These are phyloP conservation scores for Drosophila differens DNA, from an alignment of 2,888 invertebrate genomes.

Conservation along the genomic window DNA sequence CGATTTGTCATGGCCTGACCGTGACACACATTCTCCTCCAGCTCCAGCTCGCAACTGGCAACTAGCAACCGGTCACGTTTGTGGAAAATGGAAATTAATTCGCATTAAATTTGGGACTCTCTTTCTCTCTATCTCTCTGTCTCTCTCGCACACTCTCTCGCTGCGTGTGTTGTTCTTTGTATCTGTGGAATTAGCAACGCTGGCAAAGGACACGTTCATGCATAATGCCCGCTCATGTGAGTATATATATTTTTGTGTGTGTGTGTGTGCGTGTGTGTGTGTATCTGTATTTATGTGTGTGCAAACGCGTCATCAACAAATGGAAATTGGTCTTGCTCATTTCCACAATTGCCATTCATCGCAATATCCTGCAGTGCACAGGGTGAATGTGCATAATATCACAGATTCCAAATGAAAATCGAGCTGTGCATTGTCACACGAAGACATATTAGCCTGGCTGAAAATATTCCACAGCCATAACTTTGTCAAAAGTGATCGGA, in stretches of 20 bases:
- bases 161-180: slow-evolving; percentile 5
- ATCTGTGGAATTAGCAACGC: slow-evolving; percentile 67
- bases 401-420: slow-evolving; percentile 11
- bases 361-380: slow-evolving; percentile 46
- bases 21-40: slow-evolving; percentile 64
- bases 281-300: slow-evolving; percentile 26
- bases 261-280: slow-evolving; percentile 26
- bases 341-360: slow-evolving; percentile 49
- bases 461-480: background rate
- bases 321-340: slow-evolving; percentile 38
- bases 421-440: slow-evolving; percentile 21
- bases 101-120: slow-evolving; percentile 68
- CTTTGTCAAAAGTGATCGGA: background rate
- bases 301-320: slow-evolving; percentile 61
- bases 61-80: slow-evolving; percentile 56
- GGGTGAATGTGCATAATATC: slow-evolving; percentile 17
- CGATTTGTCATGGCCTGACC: slow-evolving; percentile 72
- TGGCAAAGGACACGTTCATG: slow-evolving; percentile 72
- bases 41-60: slow-evolving; percentile 2
- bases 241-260: background rate
- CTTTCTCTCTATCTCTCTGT: slow-evolving; percentile 9
- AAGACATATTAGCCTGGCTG: background rate
- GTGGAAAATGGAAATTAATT: slow-evolving; percentile 69
- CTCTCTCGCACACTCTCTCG: background rate
- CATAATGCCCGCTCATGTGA: slow-evolving; percentile 47